A percentile compares a stretch with the other conserved stretches of the same genome.
Evolutionary conservation across 2,888 invertebrate species (phyloP).

Genomic region (Ochropleura plecta): DNA sequence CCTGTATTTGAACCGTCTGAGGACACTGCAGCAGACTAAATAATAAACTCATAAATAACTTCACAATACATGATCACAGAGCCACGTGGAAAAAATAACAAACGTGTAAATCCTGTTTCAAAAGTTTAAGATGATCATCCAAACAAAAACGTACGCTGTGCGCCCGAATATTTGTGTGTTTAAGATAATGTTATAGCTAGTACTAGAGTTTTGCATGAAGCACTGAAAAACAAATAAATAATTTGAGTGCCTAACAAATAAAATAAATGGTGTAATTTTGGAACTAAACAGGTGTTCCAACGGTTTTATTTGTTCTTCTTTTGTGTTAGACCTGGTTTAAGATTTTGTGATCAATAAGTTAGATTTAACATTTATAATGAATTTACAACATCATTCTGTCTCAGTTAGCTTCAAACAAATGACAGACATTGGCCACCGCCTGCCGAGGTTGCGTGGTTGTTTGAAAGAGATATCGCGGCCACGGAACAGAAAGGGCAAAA

Average conservation of each 20-base stretch:
- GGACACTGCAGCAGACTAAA: constrained; percentile 44
- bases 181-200: constrained; percentile 38
- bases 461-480: too few species aligned
- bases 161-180: constrained; percentile 41
- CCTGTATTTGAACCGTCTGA: constrained; percentile 25
- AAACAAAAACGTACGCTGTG: constrained; percentile 51
- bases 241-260: constrained; percentile 15
- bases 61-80: constrained; percentile 32
- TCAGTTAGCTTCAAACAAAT: neutral
- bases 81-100: constrained; percentile 50
- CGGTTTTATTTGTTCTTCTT: constrained; percentile 18
- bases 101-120: constrained; percentile 50
- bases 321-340: constrained; percentile 23
- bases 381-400: neutral
- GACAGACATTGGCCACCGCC: too few species aligned
- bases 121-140: constrained; percentile 26
- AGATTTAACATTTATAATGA: neutral
- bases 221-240: constrained; percentile 39
- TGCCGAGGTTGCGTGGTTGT: too few species aligned
- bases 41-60: constrained; percentile 57
- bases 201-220: constrained; percentile 33
- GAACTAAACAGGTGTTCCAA: constrained; percentile 40
- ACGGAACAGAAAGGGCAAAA: too few species aligned
- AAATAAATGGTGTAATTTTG: constrained; percentile 32
- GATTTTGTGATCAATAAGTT: constrained; percentile 3